These are phyloP conservation scores for Pteronura brasiliensis DNA, from an alignment of 2,113 vertebrate species.

Conservation along the genomic window DNA sequence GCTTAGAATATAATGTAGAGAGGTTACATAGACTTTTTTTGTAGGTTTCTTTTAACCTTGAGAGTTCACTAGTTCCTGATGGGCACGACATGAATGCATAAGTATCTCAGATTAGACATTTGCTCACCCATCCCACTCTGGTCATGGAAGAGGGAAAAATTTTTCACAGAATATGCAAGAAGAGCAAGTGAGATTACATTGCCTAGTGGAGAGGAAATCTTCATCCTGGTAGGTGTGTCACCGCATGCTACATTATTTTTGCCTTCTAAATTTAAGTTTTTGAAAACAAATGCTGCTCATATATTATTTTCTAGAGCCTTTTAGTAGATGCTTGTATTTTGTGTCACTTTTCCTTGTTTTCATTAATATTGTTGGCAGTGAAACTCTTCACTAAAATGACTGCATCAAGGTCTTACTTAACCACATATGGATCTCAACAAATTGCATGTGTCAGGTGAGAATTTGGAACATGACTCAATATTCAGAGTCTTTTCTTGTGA, in stretches of 20 bases:
- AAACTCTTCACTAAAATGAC: not conserved
- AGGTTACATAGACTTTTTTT: not conserved
- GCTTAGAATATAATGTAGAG: not conserved
- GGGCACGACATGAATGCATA: not conserved
- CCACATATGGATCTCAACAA: not conserved
- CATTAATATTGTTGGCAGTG: not conserved
- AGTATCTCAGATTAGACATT: not conserved
- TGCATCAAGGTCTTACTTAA: not conserved
- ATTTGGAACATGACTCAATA: not conserved
- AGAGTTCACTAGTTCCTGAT: not conserved
- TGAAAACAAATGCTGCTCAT: not conserved
- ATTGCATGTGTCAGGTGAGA: not conserved
- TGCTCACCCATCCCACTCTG: not conserved
- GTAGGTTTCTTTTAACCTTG: not conserved
- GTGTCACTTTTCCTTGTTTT: not conserved
- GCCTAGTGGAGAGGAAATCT: not conserved
- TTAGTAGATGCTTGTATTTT: not conserved
- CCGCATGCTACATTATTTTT: not conserved
- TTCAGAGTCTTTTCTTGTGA: not conserved
- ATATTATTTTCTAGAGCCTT: not conserved
- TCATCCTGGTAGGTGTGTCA: not conserved
- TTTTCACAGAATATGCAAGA: not conserved
- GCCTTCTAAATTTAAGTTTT: not conserved
- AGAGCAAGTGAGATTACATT: not conserved
- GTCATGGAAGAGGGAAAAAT: not conserved